phyloP scores from a whole-genome alignment of 2,797 vertebrate genomes.

The Anableps anableps region DNA sequence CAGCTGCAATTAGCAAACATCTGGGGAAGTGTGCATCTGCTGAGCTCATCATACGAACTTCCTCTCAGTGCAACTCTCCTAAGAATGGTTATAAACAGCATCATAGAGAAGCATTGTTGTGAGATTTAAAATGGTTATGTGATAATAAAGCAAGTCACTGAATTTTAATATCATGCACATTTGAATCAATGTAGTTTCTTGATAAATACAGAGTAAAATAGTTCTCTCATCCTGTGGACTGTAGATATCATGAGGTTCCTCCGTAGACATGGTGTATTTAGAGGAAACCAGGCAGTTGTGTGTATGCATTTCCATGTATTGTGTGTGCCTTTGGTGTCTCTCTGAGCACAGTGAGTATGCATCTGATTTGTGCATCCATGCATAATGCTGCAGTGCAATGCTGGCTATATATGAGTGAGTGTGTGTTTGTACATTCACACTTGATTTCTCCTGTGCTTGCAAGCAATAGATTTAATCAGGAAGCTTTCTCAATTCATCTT shows the following conservation, averaged over 20 bases:
- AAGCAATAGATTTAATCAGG: background rate
- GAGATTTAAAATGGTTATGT: background rate
- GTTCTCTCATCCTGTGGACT: background rate
- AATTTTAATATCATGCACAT: background rate
- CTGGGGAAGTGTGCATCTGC: no score
- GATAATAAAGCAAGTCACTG: background rate
- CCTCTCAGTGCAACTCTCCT: no score
- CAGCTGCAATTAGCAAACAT: no score
- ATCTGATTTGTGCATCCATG: constrained; percentile 11
- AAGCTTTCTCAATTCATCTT: background rate
- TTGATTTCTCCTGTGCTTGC: background rate
- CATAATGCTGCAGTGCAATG: background rate
- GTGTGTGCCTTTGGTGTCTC: background rate
- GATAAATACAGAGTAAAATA: background rate
- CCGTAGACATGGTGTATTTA: constrained; percentile 6
- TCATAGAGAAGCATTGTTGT: no score
- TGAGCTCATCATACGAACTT: no score
- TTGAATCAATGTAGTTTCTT: background rate
- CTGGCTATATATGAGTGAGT: background rate
- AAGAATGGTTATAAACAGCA: no score
- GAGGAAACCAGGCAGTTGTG: constrained; percentile 1
- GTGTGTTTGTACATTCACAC: background rate
- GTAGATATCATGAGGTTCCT: background rate
- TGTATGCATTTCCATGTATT: constrained; percentile 20
- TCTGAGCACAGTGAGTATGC: background rate